Conservation (phyloP, 2,113 vertebrate genomes). For the Bambusicola thoracicus region DNA sequence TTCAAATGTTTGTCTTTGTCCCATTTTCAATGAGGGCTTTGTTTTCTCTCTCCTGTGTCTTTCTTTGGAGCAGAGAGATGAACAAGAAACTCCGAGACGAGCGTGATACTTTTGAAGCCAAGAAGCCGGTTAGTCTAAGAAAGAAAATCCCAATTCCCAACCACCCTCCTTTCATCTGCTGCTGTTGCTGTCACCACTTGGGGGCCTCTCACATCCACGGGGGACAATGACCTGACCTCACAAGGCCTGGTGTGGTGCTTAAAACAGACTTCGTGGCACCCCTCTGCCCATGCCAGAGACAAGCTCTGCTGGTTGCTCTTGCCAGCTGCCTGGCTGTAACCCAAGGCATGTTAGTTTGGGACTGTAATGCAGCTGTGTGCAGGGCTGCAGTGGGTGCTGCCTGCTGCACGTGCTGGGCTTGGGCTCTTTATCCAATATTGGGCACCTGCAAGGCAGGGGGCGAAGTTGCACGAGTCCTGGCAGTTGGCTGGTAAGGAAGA, state of each 20-base stretch:
- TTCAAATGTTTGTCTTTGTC: not conserved
- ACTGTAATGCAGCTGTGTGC: not conserved
- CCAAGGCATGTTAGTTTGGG: not conserved
- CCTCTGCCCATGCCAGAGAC: not conserved
- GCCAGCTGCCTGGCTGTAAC: not conserved
- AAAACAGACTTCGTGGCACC: not conserved
- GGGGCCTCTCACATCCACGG: conserved; percentile 77
- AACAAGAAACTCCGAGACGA: conserved; percentile 93
- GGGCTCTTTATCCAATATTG: not conserved
- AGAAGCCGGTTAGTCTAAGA: conserved; percentile 87
- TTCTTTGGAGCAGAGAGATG: conserved; percentile 86
- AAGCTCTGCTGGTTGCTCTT: not conserved
- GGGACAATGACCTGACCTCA: conserved; percentile 50
- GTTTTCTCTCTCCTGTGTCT: not conserved
- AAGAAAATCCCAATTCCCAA: conserved; percentile 64
- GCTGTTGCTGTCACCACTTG: conserved; percentile 73
- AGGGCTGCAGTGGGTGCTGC: not conserved
- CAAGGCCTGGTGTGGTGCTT: not conserved
- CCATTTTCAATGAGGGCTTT: not conserved
- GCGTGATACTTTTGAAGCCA: conserved; percentile 87
- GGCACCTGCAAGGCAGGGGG: not conserved
- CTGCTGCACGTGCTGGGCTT: not conserved
- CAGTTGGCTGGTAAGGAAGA: not conserved
- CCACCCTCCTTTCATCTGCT: conserved; percentile 69
- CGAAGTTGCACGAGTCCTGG: not conserved